A percentile compares a stretch with the other conserved stretches of the same genome.
Conservation (phyloP, 2,888 invertebrate genomes). For the Platerodrilus igneus region DNA sequence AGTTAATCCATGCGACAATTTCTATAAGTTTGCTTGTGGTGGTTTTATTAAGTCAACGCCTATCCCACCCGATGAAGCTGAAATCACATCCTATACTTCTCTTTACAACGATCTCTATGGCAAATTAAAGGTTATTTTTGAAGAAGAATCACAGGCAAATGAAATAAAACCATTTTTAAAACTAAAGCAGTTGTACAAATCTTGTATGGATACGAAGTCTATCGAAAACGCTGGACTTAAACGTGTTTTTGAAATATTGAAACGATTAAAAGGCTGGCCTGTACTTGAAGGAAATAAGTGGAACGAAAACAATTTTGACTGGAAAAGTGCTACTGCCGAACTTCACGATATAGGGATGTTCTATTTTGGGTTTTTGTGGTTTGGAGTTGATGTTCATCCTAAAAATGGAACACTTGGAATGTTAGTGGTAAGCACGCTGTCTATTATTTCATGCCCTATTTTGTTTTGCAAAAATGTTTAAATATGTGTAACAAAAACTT, state of each 20-base stretch:
- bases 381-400: too few relatives aligned
- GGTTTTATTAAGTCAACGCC: constrained; percentile 62
- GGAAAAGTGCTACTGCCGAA: constrained; percentile 78
- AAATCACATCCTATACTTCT: constrained; percentile 69
- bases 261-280: constrained; percentile 87
- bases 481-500: too few relatives aligned
- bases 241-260: constrained; percentile 67
- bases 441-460: too few relatives aligned
- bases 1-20: constrained; percentile 76
- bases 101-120: constrained; percentile 70
- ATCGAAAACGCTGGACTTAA: constrained; percentile 75
- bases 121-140: constrained; percentile 64
- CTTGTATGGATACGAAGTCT: constrained; percentile 80
- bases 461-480: too few relatives aligned
- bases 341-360: too few relatives aligned
- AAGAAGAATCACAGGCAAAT: constrained; percentile 55
- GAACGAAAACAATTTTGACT: constrained; percentile 67
- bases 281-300: constrained; percentile 72
- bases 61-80: constrained; percentile 77
- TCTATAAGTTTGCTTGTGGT: constrained; percentile 76
- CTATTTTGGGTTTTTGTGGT: too few relatives aligned
- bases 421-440: too few relatives aligned
- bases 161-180: constrained; percentile 69
- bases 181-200: constrained; percentile 75
- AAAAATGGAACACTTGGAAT: too few relatives aligned